These are phyloP conservation scores for Fundulus diaphanus DNA, from an alignment of 2,797 vertebrate species.

Conservation along the genomic window DNA sequence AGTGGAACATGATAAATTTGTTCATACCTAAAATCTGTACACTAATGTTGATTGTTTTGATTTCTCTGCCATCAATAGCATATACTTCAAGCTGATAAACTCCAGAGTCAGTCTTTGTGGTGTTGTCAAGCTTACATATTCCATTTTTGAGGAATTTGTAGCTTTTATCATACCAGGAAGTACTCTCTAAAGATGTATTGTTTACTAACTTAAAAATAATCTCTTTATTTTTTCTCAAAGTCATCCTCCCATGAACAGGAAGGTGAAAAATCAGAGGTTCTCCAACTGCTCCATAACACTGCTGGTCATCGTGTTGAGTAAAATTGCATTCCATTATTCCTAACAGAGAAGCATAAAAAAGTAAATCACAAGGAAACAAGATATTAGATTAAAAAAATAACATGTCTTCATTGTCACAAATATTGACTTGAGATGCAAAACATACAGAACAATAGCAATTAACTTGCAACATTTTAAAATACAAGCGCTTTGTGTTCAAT, in stretches of 20 bases:
- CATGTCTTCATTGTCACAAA: neutral
- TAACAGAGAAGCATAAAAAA: neutral
- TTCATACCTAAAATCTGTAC: neutral
- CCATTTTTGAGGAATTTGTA: fast-evolving
- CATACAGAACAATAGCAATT: neutral
- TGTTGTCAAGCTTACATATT: neutral
- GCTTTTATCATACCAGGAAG: too few relatives aligned
- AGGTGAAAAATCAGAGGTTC: neutral
- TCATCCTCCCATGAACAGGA: fast-evolving
- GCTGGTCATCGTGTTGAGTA: neutral
- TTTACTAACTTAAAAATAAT: neutral
- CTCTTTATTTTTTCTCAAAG: fast-evolving
- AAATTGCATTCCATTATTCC: neutral
- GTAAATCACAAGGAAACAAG: neutral
- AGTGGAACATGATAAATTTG: neutral
- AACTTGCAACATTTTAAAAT: neutral
- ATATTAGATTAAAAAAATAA: fast-evolving
- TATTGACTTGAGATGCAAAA: neutral
- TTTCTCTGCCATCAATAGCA: fast-evolving
- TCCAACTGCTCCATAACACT: neutral
- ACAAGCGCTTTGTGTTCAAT: too few relatives aligned
- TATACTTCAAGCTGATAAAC: neutral
- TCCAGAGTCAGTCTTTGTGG: neutral
- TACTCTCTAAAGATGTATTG: fast-evolving
- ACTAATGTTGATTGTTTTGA: neutral